Percentiles rank a stretch among this genome's conserved stretches.
These are phyloP conservation scores for Cyaniris semiargus DNA, from an alignment of 2,888 invertebrate species.

Conservation along the genomic window DNA sequence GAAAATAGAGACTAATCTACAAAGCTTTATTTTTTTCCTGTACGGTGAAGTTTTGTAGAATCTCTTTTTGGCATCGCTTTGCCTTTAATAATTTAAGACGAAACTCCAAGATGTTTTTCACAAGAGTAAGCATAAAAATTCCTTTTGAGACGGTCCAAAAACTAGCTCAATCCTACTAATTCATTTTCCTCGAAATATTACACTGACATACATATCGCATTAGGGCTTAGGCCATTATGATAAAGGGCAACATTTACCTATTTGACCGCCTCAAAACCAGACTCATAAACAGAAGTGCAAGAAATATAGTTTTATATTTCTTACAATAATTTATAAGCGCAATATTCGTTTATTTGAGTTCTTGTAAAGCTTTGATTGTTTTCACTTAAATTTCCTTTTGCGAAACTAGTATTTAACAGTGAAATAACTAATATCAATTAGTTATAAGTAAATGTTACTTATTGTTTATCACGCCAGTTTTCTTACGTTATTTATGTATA, in stretches of 20 bases:
- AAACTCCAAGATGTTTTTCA: background rate
- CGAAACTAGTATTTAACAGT: too few relatives aligned
- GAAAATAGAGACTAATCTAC: background rate
- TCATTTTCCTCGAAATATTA: background rate
- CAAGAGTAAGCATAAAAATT: background rate
- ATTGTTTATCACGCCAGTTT: too few relatives aligned
- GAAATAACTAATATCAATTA: too few relatives aligned
- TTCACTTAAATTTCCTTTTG: too few relatives aligned
- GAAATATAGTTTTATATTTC: background rate
- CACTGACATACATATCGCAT: background rate
- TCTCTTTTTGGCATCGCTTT: background rate
- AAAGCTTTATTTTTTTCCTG: background rate
- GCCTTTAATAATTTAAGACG: background rate
- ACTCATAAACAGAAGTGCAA: background rate
- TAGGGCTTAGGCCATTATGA: background rate
- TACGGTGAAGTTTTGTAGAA: background rate
- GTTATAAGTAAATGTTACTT: too few relatives aligned
- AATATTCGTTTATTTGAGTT: too few relatives aligned
- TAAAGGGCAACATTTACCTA: background rate
- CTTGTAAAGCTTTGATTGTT: background rate
- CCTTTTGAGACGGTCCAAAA: background rate
- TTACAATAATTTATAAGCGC: background rate
- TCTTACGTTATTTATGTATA: too few relatives aligned
- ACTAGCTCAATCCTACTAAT: background rate
- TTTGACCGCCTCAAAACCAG: background rate